Conservation (phyloP, 2,797 vertebrate species). For the Enteromius radiatus region DNA sequence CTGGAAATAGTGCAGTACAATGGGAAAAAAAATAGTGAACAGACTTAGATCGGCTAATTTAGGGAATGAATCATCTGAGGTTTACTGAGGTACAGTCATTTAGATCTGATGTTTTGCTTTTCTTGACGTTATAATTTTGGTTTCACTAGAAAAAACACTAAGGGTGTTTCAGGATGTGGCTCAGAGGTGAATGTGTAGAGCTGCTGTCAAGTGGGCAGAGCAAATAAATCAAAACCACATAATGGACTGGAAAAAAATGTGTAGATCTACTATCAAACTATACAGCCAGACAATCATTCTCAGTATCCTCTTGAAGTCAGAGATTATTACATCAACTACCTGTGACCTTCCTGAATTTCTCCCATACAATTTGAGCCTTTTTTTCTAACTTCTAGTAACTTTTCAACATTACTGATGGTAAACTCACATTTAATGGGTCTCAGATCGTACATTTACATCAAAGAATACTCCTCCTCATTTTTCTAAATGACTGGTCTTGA, state of each 20-base stretch:
- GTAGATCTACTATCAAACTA: neutral
- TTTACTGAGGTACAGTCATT: neutral
- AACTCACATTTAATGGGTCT: neutral
- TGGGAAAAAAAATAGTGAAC: neutral
- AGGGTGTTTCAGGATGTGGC: neutral
- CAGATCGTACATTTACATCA: neutral
- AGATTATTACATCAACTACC: slow-evolving; percentile 6
- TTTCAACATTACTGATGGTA: neutral
- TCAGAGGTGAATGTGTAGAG: neutral
- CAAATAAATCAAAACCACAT: neutral
- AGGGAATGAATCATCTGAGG: neutral
- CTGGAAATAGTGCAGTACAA: neutral
- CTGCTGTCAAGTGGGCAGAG: neutral
- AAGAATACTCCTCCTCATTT: neutral
- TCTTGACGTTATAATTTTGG: neutral
- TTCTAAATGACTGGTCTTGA: slow-evolving; percentile 19
- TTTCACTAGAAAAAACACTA: neutral
- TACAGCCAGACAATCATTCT: neutral
- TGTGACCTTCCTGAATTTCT: slow-evolving; percentile 14
- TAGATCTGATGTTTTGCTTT: neutral
- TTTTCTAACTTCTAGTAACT: neutral
- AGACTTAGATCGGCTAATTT: neutral
- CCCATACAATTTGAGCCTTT: neutral
- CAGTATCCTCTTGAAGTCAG: neutral
- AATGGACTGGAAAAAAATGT: neutral